These are phyloP conservation scores for Calidris pygmaea DNA, from an alignment of 2,113 vertebrate genomes.

Conservation along the genomic window DNA sequence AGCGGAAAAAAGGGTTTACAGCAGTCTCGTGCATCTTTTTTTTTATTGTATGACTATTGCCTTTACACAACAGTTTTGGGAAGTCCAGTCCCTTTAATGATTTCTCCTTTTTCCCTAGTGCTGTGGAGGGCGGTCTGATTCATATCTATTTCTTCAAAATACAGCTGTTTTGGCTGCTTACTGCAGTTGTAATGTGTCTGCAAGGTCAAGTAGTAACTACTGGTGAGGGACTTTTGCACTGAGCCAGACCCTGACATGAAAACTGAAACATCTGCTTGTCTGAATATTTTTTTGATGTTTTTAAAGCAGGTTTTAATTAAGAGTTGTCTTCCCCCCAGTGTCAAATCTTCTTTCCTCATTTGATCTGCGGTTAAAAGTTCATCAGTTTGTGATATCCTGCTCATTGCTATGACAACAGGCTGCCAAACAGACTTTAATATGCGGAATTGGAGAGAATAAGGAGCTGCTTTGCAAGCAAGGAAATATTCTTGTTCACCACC, in stretches of 20 bases:
- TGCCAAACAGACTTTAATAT: neutral
- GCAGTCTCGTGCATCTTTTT: neutral
- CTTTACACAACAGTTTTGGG: neutral
- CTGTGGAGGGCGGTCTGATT: neutral
- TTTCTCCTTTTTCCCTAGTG: neutral
- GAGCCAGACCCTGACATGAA: neutral
- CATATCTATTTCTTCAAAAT: neutral
- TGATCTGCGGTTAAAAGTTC: conserved; percentile 4
- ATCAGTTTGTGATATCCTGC: neutral
- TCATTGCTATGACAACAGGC: conserved; percentile 19
- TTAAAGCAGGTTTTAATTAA: neutral
- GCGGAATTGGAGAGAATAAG: neutral
- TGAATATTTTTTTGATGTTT: neutral
- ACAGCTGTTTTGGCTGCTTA: neutral
- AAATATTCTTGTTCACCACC: neutral
- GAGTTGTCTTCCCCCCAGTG: neutral
- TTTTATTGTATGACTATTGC: neutral
- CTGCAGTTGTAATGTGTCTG: neutral
- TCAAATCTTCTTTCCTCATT: neutral
- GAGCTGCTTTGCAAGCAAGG: neutral
- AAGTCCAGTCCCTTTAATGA: neutral
- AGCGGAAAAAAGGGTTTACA: neutral
- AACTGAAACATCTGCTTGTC: neutral
- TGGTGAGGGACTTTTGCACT: neutral
- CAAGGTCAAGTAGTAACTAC: neutral